Evolutionary conservation across 2,113 vertebrate species (phyloP), one percentile per base, ranked within the genome.

Genomic region (Balaenoptera acutorostrata): DNA sequence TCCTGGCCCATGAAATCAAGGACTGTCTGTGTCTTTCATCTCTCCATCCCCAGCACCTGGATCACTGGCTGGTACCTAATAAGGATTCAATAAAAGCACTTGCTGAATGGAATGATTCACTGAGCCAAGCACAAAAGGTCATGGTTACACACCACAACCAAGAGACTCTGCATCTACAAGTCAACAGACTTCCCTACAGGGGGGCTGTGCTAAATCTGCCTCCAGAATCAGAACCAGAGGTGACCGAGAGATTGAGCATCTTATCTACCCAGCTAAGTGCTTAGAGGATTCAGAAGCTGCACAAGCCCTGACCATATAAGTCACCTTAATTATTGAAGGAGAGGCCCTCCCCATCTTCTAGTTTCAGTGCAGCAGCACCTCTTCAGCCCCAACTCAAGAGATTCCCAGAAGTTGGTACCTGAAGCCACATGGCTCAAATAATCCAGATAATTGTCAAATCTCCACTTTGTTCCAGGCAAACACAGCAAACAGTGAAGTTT

Each of bases 81-180:
- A 77, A 68, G 13, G 23, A 91, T 82, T 94, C 71, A 93, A 52
- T 86, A 85, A 94, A 95, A 93, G 57, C 2, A 21, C 82, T 96
- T 86, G 64, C 72, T 91, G 88, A 94, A 85, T 82, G 77, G 82
- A 90, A 66, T 80, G 57, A 94, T 69, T 95, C 78, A 86, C 64
- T 68, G 14, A 92, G 80, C 46, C 93, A 93, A 91, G 10, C 75
- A 92, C 86, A 49, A 91, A 95, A 95, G 91, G 95, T 96, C 88
- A 66, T 29, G 11, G 75, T 88, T 75, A 74, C 31, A 49, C 12
- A 46, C 39, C 87, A 86, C 7, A 88, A 55, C 82, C 72, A 82
- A 90, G 87, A 92, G 44, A 59, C 72, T 75, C 78, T 82, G 49
- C 41, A 20, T 90, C 84, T 72, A 68, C 75, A 63, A 90, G 64